Evolutionary conservation across 2,888 invertebrate species (phyloP).

Genomic region (Dorcus parallelipipedus): DNA sequence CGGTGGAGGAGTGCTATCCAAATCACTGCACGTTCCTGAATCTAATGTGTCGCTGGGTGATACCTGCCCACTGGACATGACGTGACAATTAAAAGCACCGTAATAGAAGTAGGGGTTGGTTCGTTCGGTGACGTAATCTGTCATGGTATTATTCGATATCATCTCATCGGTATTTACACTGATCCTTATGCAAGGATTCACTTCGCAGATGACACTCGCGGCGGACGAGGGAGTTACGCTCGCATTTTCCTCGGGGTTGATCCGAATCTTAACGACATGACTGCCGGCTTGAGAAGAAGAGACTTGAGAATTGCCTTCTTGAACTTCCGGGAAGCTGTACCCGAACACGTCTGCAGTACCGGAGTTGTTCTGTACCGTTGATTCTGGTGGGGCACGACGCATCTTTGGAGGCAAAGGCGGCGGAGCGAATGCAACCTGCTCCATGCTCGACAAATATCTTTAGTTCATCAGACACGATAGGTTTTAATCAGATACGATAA

Average conservation of each 20-base stretch:
- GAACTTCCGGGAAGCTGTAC: constrained; percentile 40
- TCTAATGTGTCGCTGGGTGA: constrained; percentile 80
- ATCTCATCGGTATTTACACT: constrained; percentile 56
- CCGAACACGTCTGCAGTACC: constrained; percentile 37
- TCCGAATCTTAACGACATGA: constrained; percentile 70
- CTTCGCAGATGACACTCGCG: constrained; percentile 50
- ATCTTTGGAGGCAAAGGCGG: constrained; percentile 58
- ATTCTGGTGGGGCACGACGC: constrained; percentile 36
- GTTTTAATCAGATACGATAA: background rate
- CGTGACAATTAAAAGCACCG: constrained; percentile 55
- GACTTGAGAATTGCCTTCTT: constrained; percentile 20
- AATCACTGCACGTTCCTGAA: constrained; percentile 81
- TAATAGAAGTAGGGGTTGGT: constrained; percentile 55
- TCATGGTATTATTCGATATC: constrained; percentile 51
- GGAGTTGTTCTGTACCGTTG: constrained; percentile 51
- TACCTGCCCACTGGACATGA: constrained; percentile 78
- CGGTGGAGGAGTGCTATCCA: constrained; percentile 71
- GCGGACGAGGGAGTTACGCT: background rate
- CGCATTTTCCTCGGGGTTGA: constrained; percentile 55
- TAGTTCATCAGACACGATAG: background rate
- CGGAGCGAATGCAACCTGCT: constrained; percentile 55
- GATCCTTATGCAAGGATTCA: constrained; percentile 58
- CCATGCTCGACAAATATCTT: constrained; percentile 45
- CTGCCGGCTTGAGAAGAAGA: constrained; percentile 23
- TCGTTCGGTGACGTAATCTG: constrained; percentile 34